Evolutionary conservation across 2,888 invertebrate species (phyloP).

Genomic region (Melanostoma mellinum): DNA sequence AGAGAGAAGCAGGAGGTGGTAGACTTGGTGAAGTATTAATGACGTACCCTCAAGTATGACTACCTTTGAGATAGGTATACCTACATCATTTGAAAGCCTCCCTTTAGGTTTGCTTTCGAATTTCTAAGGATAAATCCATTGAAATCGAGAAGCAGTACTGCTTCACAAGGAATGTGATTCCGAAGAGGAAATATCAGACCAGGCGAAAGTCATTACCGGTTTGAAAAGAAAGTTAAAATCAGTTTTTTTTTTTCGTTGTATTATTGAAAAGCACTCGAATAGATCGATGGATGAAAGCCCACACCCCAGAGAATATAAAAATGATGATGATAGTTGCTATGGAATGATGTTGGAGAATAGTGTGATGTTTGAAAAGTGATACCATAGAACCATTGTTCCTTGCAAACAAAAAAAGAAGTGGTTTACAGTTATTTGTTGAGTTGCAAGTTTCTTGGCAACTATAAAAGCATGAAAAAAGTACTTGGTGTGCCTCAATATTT

Average conservation of each 20-base stretch:
- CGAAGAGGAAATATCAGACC: conserved; percentile 12
- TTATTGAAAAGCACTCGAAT: conserved; percentile 30
- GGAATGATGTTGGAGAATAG: conserved; percentile 16
- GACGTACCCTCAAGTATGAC: conserved; percentile 27
- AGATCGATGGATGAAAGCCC: conserved; percentile 25
- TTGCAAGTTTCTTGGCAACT: neutral
- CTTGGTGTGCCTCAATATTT: no score
- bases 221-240: conserved; percentile 37
- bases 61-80: neutral
- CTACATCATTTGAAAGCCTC: conserved; percentile 23
- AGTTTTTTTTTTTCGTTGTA: conserved; percentile 6
- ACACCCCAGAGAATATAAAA: conserved; percentile 34
- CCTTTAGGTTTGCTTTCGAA: conserved; percentile 3
- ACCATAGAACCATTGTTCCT: conserved; percentile 8
- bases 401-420: neutral
- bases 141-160: conserved; percentile 11
- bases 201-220: conserved; percentile 50
- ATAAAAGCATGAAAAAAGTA: no score
- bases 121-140: conserved; percentile 26
- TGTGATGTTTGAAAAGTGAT: conserved; percentile 24
- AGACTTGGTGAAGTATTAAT: conserved; percentile 58
- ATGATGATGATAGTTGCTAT: conserved; percentile 35
- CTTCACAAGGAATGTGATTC: conserved; percentile 42
- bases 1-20: conserved; percentile 28
- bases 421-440: neutral